phyloP scores from a whole-genome alignment of 1,140 invertebrate species.

The Nymphalis io region DNA sequence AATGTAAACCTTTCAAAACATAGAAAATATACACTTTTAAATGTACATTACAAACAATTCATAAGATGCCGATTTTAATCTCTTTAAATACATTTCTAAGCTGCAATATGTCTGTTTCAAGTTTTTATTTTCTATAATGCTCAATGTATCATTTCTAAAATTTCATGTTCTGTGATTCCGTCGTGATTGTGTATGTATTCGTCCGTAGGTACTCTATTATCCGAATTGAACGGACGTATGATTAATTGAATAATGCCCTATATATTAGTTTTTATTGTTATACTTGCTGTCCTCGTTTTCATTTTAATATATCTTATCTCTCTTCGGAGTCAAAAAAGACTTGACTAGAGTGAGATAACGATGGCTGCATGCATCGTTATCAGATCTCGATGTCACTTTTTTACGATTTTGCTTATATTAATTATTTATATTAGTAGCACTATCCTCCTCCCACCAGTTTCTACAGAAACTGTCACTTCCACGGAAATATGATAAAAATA shows the following conservation, averaged over 20 bases:
- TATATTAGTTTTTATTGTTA: constrained; percentile 9
- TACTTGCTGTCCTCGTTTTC: neutral
- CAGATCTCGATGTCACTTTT: neutral
- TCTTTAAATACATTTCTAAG: too few relatives aligned
- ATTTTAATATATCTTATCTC: constrained; percentile 4
- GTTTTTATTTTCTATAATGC: too few relatives aligned
- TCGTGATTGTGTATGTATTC: neutral
- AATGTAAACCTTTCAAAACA: too few relatives aligned
- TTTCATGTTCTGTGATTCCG: neutral
- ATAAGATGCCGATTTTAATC: too few relatives aligned
- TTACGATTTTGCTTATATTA: neutral
- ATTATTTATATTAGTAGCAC: neutral
- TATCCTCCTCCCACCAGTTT: too few relatives aligned
- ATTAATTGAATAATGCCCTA: constrained; percentile 15
- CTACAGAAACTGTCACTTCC: too few relatives aligned
- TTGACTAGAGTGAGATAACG: neutral
- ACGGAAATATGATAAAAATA: too few relatives aligned
- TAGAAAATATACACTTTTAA: too few relatives aligned
- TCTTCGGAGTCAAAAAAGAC: neutral
- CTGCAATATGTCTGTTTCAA: too few relatives aligned
- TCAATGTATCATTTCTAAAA: neutral
- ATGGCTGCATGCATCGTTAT: neutral
- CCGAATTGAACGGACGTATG: constrained; percentile 12
- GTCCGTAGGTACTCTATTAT: neutral
- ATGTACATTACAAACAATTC: too few relatives aligned